Evolutionary conservation across 2,888 invertebrate genomes (phyloP).

Genomic region (Anarsia innoxiella): DNA sequence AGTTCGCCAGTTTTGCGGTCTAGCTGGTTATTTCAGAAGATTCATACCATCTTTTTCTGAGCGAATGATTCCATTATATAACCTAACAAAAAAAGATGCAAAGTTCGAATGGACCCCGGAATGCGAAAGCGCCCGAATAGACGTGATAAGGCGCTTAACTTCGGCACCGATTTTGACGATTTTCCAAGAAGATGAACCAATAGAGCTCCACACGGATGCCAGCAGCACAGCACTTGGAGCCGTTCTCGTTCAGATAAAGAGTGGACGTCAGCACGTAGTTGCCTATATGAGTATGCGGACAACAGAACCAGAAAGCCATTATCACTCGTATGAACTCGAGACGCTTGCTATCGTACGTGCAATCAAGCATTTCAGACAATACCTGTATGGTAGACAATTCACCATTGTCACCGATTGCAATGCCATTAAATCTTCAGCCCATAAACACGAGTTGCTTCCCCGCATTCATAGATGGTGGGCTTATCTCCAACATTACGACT

Average conservation of each 20-base stretch:
- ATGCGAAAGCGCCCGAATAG: neutral
- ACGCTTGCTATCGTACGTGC: slow-evolving; percentile 21
- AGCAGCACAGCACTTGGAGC: slow-evolving; percentile 22
- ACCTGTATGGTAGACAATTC: neutral
- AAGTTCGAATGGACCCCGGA: slow-evolving; percentile 2
- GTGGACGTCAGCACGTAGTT: slow-evolving; percentile 16
- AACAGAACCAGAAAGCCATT: slow-evolving; percentile 22
- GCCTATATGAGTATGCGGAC: slow-evolving; percentile 26
- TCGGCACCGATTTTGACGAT: slow-evolving; percentile 1
- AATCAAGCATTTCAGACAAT: neutral
- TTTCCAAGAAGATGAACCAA: slow-evolving; percentile 10
- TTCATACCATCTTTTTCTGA: no score
- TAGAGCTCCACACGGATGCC: slow-evolving; percentile 28
- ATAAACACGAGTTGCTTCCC: slow-evolving; percentile 11
- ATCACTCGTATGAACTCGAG: slow-evolving; percentile 33
- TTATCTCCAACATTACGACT: slow-evolving; percentile 18
- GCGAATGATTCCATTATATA: no score
- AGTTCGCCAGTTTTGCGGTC: no score
- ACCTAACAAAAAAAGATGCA: slow-evolving; percentile 24
- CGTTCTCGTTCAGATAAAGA: slow-evolving; percentile 25
- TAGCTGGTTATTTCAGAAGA: no score
- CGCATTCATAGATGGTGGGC: slow-evolving; percentile 19
- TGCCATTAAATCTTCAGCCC: neutral
- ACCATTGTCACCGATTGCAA: slow-evolving; percentile 1
- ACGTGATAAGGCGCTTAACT: neutral